Conservation (phyloP, 2,113 vertebrate genomes). For the Charadrius vociferus region DNA sequence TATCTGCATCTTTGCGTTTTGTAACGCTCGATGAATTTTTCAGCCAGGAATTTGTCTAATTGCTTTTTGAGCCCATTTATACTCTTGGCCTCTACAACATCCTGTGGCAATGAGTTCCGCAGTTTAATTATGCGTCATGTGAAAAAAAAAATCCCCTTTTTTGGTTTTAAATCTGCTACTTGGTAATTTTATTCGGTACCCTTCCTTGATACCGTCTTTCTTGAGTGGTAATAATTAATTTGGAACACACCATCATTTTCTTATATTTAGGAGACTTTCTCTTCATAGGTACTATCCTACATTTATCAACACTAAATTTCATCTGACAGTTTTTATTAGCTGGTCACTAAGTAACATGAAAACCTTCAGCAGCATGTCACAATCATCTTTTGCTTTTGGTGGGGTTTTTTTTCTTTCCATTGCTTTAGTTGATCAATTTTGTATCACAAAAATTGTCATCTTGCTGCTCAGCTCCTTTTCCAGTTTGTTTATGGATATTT, state of each 20-base stretch:
- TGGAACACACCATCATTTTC: background rate
- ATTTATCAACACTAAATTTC: background rate
- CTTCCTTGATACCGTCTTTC: background rate
- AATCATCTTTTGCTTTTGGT: background rate
- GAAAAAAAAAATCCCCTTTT: background rate
- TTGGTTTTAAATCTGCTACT: background rate
- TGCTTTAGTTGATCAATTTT: background rate
- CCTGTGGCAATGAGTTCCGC: constrained; percentile 50
- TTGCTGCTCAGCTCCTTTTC: background rate
- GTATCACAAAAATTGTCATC: background rate
- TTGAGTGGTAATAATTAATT: background rate
- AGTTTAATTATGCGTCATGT: background rate
- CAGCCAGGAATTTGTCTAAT: constrained; percentile 69
- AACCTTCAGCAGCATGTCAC: background rate
- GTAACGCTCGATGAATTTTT: constrained; percentile 68
- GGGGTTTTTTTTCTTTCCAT: background rate
- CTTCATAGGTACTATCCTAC: background rate
- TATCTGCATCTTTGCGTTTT: constrained; percentile 63
- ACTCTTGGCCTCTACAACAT: constrained; percentile 51
- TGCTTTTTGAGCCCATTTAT: constrained; percentile 58
- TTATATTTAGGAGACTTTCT: background rate
- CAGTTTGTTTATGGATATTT: background rate
- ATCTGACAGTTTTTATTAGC: background rate
- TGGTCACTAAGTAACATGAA: background rate
- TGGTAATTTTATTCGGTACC: background rate